Base-by-base conservation (phyloP, 2,888 invertebrate genomes). In the Leucophenga maculata region DNA sequence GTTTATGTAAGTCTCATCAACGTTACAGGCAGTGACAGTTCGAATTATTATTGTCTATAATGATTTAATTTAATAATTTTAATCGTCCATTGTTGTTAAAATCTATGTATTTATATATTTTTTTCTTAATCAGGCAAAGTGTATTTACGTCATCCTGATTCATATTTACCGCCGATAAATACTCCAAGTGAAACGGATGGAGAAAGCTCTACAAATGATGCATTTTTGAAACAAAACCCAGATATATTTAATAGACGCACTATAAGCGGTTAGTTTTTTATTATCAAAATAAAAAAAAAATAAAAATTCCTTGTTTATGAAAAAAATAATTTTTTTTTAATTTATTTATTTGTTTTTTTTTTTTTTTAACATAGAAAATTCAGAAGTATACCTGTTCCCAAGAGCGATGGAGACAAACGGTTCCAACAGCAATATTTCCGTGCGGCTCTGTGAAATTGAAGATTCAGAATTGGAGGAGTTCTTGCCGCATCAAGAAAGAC, bases 371-470 rank as follows among this genome's bases (percentile, higher is more conserved):
- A 9, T 66, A 82, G 82, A 78, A 68, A 76, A 80, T 94, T 79
- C 90, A 94, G 77, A 94, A 93, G 74, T 85, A 78, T 79, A 83
- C 78, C 74, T 86, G 68, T 75, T 82, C 73, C 72, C 93, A 92
- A 57, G 91, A 60, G 65, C 83, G 70, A 69, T 72, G 66, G 74
- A 70, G 52, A 76, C 72, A 68, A 76, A 91, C 74, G 90, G 89
- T 74, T 96, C 96, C 80, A 93, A 93, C 88, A 96, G 97, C 89
- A 95, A 96, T 89, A 90, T 96, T 78, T 97, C 97, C 67, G 93
- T 94, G 67, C 93, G 94, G 87, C 91, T 97, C 75, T 97, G 97
- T 90, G 97, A 97, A 90, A 96, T 97, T 85, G 97, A 97, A 89
- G 95, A 95, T 89, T 94, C 94, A 59, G 95, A 95, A 87, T 92